phyloP scores from a whole-genome alignment of 2,113 vertebrate genomes.

The Crotalus viridis region DNA sequence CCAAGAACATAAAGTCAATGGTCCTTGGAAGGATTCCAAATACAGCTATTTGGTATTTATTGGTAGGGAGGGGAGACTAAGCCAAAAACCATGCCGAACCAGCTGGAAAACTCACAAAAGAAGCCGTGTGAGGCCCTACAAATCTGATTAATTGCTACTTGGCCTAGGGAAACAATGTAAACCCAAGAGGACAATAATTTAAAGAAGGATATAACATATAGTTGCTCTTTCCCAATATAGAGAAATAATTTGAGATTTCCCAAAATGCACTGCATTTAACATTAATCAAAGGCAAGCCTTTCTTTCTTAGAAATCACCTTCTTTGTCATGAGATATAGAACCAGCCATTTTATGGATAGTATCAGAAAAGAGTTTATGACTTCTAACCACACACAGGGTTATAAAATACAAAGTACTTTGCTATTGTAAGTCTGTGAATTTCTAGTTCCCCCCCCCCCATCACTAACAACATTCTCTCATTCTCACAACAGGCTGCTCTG shows the following conservation, averaged over 20 bases:
- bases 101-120: conserved; percentile 9
- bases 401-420: conserved; percentile 43
- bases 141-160: conserved; percentile 36
- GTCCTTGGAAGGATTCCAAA: conserved; percentile 45
- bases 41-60: conserved; percentile 45
- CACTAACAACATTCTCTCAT: neutral
- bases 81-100: conserved; percentile 17
- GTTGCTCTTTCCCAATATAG: conserved; percentile 18
- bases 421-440: conserved; percentile 10
- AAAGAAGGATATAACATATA: conserved; percentile 31
- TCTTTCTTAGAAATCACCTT: conserved; percentile 39
- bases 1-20: conserved; percentile 48
- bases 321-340: conserved; percentile 50
- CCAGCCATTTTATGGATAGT: conserved; percentile 39
- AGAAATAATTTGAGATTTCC: conserved; percentile 20
- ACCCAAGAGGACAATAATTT: conserved; percentile 26
- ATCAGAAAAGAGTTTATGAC: conserved; percentile 46
- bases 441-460: neutral
- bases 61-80: conserved; percentile 39
- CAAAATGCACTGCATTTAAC: conserved; percentile 20
- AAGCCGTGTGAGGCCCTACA: conserved; percentile 32
- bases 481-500: neutral
- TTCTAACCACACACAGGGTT: conserved; percentile 55
- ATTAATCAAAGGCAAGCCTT: conserved; percentile 27
- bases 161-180: conserved; percentile 17